Evolutionary conservation across 2,888 invertebrate species (phyloP), one percentile per base, ranked within the genome.

Genomic region (Ceraclea dissimilis): DNA sequence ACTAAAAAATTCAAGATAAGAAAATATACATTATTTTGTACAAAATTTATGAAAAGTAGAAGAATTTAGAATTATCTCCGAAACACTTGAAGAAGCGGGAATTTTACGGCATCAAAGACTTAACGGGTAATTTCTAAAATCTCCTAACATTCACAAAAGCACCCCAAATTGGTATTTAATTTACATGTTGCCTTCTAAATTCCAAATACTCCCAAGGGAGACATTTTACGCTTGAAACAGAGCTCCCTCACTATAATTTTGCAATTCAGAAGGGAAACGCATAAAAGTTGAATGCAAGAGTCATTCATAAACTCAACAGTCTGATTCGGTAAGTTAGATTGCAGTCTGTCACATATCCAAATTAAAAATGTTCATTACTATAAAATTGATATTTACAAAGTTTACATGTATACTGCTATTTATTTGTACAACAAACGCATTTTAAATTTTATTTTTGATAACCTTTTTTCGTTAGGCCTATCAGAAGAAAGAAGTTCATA

Each of bases 91-190:
- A 16, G 16, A 13, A 8, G 39, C 39, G 39, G 13, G 5, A 39
- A 39, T 39, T 39, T 39, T 16, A 39, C 39, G 39, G 13, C 39
- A 39, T 16, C 2, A 39, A 39, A 39, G 39, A 39, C 8, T 39
- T n/a, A 39, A n/a, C 39, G 39, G 8, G 39, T 39, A n/a, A 39
- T 39, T 39, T 39, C 8, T 39, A 8, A 39, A 39, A 39, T 39
- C 39, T 39, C 13, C 5, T 39, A 39, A 39, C 13, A 39, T 39
- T 39, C 39, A 39, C 11, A 51, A 39, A n/a, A 11, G 33, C 10
- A 11, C 49, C 22, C 49, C 10, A 49, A 49, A 49, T 49, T 26
- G 49, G 49, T 49, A 49, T 49, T 49, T 49, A 49, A 49, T 22
- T 49, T 49, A 49, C 49, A 49, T 49, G 49, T 20, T 49, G 22